A percentile compares a stretch with the other conserved stretches of the same genome.
Conservation (phyloP, 1,140 invertebrate species). For the Drosophila ambigua region DNA sequence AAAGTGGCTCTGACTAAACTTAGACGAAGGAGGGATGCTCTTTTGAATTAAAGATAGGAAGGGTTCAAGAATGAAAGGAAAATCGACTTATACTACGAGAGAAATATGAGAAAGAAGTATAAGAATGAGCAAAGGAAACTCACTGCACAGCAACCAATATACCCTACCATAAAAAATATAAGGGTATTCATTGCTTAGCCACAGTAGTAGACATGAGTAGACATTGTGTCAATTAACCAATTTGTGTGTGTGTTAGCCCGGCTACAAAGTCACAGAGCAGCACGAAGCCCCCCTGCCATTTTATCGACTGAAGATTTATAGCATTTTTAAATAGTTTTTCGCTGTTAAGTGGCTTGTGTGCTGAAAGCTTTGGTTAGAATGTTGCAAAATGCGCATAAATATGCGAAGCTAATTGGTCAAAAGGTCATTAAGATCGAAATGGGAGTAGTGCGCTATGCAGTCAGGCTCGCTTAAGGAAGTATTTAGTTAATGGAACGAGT, state of each 20-base stretch:
- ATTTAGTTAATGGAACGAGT: constrained; percentile 30
- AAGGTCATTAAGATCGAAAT: constrained; percentile 37
- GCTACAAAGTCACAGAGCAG: constrained; percentile 31
- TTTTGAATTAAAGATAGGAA: neutral
- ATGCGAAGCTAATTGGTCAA: constrained; percentile 30
- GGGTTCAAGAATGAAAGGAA: no score
- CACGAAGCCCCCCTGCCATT: constrained; percentile 28
- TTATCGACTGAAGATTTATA: constrained; percentile 70
- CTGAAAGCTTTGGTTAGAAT: constrained; percentile 50
- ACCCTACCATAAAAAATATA: neutral
- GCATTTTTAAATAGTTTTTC: constrained; percentile 66
- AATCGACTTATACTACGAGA: no score
- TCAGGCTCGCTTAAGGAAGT: constrained; percentile 20
- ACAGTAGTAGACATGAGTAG: neutral
- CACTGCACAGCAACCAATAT: neutral
- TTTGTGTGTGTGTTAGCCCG: constrained; percentile 28
- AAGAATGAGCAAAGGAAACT: neutral
- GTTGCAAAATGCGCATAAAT: constrained; percentile 36
- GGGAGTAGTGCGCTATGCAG: constrained; percentile 6
- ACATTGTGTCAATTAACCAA: constrained; percentile 59
- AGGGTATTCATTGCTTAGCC: constrained; percentile 27
- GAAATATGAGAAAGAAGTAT: no score
- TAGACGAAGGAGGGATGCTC: neutral
- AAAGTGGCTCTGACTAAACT: neutral
- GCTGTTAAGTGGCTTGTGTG: constrained; percentile 30